These are phyloP conservation scores for Stegastes partitus DNA, from an alignment of 2,113 vertebrate species.

Conservation along the genomic window DNA sequence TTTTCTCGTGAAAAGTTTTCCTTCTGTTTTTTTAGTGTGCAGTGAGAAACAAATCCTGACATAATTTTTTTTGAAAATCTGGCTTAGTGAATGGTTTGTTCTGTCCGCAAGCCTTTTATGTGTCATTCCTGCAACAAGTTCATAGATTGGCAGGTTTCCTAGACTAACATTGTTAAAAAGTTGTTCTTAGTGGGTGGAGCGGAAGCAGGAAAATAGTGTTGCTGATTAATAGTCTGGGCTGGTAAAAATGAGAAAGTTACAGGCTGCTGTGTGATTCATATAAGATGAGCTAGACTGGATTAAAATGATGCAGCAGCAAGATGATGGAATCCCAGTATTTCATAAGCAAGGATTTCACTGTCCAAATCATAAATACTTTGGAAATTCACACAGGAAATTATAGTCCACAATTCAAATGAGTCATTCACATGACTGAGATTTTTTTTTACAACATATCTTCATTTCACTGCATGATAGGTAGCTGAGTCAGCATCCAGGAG, in stretches of 20 bases:
- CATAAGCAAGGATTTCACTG: background rate
- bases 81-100: background rate
- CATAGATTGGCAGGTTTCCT: background rate
- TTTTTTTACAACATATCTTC: background rate
- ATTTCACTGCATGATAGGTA: background rate
- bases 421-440: background rate
- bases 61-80: background rate
- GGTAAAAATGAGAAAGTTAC: background rate
- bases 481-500: background rate
- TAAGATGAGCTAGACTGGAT: background rate
- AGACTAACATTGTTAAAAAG: background rate
- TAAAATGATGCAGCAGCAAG: background rate
- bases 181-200: background rate
- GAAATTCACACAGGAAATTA: background rate
- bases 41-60: background rate
- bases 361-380: too few species aligned
- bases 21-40: background rate
- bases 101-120: background rate
- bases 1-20: background rate
- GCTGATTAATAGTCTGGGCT: background rate
- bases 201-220: constrained; percentile 1
- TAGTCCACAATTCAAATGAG: background rate
- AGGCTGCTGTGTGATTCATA: background rate
- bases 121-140: background rate
- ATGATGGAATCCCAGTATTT: background rate